Base-by-base conservation (phyloP, 2,113 vertebrate genomes). In the Rhegmatorhina hoffmannsi region DNA sequence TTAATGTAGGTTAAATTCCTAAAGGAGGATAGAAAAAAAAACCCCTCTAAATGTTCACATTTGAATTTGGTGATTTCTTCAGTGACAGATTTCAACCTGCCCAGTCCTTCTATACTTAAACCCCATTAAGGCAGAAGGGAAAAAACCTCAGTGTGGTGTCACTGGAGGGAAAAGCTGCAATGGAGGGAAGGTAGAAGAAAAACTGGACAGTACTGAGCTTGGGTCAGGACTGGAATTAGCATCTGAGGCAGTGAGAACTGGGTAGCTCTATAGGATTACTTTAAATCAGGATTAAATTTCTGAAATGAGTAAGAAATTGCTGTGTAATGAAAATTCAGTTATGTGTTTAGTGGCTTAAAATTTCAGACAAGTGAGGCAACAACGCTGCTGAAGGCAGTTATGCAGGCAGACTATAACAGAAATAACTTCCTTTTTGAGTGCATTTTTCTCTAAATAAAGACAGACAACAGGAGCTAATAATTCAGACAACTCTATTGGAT, bases 1-100 rank as follows among this genome's bases (percentile, higher is more conserved):
- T 55, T 33, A 79, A 60, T 7, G 11, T 7, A 49, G 17, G 20
- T 26, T 88, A 31, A 76, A 66, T n/a, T 64, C 17, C 33, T 18
- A 28, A 10, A 52, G 43, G 6, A 69, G 10, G 11, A 28, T 7
- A 25, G 33, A 20, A 6, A 26, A 70, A 66, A 68, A 13, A 43
- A 43, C 8, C 0, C 0, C 4, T 10, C 7, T 9, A 74, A 62
- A 19, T 43, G 13, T 25, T 64, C 24, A 28, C 9, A 86, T 25
- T 3, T 84, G 40, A 81, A 55, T 62, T 40, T 56, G 13, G 6
- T 72, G 21, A 28, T 47, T 49, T 49, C n/a, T 62, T 55, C n/a
- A 34, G 46, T 12, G 19, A 47, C 20, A 53, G 17, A 29, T 26
- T 70, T 81, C 15, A 66, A 31, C 33, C 8, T 53, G 10, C 17